Conservation (phyloP, 2,797 vertebrate genomes). For the Karalla daura region DNA sequence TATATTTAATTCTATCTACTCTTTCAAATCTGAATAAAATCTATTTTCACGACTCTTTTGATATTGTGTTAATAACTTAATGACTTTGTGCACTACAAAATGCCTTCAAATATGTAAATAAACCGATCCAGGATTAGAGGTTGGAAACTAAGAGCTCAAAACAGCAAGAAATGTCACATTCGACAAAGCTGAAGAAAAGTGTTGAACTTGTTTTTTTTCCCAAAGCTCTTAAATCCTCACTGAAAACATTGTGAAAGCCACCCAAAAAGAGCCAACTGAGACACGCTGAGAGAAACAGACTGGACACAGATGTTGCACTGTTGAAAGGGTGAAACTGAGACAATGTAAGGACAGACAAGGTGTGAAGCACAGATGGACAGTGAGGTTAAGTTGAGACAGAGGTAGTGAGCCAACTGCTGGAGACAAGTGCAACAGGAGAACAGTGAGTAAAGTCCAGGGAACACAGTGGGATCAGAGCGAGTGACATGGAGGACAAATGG, state of each 20-base stretch:
- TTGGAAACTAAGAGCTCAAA: neutral
- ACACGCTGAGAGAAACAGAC: neutral
- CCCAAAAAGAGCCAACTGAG: neutral
- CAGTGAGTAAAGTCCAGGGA: conserved; percentile 15
- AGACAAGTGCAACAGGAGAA: conserved; percentile 31
- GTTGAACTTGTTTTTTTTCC: neutral
- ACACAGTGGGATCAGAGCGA: conserved; percentile 49
- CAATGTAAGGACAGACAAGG: conserved; percentile 10
- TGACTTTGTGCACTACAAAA: neutral
- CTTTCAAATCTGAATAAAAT: neutral
- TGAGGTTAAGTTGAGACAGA: no score
- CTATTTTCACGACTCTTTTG: neutral
- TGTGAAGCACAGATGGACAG: conserved; percentile 17
- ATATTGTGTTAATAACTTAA: neutral
- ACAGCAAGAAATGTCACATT: conserved; percentile 16
- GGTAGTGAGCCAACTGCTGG: conserved; percentile 28
- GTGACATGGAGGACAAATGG: conserved; percentile 39
- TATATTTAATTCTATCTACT: neutral
- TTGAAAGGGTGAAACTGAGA: neutral
- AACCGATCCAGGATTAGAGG: neutral
- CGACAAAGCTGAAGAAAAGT: neutral
- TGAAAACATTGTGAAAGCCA: neutral
- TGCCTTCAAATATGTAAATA: neutral
- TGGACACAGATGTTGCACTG: neutral
- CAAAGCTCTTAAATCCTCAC: neutral